Conservation (phyloP, 2,113 vertebrate genomes). For the Monopterus albus region DNA sequence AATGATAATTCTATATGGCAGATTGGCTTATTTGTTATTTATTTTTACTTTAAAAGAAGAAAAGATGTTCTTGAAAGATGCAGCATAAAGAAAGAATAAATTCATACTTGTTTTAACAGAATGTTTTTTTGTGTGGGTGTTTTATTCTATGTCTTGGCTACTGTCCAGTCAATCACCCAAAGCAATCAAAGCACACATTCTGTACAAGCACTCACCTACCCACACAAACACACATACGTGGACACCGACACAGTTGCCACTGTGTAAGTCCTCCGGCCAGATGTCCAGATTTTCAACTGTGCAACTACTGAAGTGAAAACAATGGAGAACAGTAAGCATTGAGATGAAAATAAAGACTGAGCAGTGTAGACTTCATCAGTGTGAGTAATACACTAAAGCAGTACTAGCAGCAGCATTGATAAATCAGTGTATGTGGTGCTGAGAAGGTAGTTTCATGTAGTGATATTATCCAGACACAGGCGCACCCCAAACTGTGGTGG, state of each 20-base stretch:
- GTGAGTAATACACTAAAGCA: no score
- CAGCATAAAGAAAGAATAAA: constrained; percentile 72
- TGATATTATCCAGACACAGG: background rate
- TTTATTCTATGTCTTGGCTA: constrained; percentile 60
- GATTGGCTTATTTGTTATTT: constrained; percentile 45
- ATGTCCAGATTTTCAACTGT: constrained; percentile 44
- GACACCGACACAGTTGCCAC: constrained; percentile 28
- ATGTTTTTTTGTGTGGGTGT: constrained; percentile 54
- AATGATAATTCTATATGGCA: constrained; percentile 36
- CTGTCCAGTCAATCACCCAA: constrained; percentile 42
- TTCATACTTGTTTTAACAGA: constrained; percentile 76
- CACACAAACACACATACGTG: constrained; percentile 12
- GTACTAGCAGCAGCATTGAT: no score
- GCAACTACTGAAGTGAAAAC: constrained; percentile 16
- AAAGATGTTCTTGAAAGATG: constrained; percentile 44
- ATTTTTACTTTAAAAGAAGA: constrained; percentile 62
- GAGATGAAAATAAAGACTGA: constrained; percentile 11
- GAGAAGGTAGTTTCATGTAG: no score
- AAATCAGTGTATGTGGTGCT: background rate
- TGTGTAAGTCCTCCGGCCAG: constrained; percentile 60
- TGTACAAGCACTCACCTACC: constrained; percentile 6
- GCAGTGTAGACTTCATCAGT: background rate
- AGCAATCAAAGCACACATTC: constrained; percentile 21
- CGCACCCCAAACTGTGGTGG: background rate
- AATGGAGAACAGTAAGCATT: constrained; percentile 8